These are phyloP conservation scores for Lamellibrachia luymesi DNA, from an alignment of 1,140 invertebrate species.

Conservation along the genomic window DNA sequence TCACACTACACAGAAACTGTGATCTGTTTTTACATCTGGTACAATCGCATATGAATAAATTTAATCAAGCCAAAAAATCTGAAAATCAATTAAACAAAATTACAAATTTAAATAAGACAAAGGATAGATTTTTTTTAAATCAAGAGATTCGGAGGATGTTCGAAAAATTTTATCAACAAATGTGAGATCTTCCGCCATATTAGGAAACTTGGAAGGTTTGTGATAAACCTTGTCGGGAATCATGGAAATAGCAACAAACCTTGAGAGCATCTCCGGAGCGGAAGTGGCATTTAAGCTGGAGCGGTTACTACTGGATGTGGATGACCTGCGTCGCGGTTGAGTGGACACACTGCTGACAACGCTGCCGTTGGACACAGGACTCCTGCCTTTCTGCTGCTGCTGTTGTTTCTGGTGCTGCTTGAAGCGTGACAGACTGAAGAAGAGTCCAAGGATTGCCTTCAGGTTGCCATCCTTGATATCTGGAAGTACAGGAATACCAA, in stretches of 20 bases:
- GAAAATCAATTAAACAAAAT: too few species aligned
- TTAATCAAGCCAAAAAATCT: too few species aligned
- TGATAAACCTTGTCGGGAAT: too few species aligned
- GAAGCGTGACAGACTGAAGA: conserved; percentile 86
- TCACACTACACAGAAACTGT: too few species aligned
- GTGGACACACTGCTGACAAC: neutral
- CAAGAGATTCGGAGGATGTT: too few species aligned
- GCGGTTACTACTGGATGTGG: neutral
- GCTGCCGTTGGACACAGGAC: conserved; percentile 22
- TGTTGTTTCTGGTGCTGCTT: conserved; percentile 79
- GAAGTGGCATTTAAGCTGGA: neutral
- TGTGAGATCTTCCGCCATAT: too few species aligned
- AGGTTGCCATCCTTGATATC: conserved; percentile 85
- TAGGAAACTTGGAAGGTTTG: too few species aligned
- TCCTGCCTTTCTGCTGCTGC: neutral
- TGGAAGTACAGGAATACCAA: conserved; percentile 37
- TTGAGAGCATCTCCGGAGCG: neutral
- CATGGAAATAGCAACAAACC: neutral
- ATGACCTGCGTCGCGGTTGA: neutral
- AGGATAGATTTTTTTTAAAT: too few species aligned
- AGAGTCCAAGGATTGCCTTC: conserved; percentile 87
- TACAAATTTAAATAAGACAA: too few species aligned
- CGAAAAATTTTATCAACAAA: too few species aligned
- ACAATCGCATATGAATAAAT: too few species aligned
- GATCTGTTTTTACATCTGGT: too few species aligned